phyloP scores from a whole-genome alignment of 2,797 vertebrate species.

The Nannoperca australis region DNA sequence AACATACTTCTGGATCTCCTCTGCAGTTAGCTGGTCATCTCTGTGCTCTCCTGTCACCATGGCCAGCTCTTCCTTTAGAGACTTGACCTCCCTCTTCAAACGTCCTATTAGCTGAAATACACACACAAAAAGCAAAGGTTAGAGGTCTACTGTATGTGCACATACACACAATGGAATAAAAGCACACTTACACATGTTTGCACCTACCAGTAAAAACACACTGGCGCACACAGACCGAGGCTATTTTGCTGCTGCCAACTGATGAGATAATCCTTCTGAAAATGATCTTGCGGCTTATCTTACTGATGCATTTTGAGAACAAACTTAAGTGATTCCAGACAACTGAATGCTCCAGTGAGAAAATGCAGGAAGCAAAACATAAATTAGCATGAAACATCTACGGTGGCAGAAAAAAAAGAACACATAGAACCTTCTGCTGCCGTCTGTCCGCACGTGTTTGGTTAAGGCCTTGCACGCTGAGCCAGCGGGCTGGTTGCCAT shows the following conservation, averaged over 20 bases:
- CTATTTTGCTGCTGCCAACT: conserved; percentile 33
- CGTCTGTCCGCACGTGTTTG: conserved; percentile 57
- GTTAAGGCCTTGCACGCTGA: conserved; percentile 38
- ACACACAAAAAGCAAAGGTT: conserved; percentile 32
- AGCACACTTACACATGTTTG: not conserved
- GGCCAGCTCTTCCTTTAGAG: conserved; percentile 90
- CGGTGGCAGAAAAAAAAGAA: conserved; percentile 33
- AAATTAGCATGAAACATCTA: conserved; percentile 62
- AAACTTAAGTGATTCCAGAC: conserved; percentile 70
- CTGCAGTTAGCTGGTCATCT: conserved; percentile 86
- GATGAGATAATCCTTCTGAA: conserved; percentile 64
- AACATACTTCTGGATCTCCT: conserved; percentile 89
- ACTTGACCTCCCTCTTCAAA: conserved; percentile 90
- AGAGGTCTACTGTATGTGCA: conserved; percentile 1
- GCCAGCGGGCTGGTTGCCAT: conserved; percentile 54
- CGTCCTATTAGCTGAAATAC: conserved; percentile 87
- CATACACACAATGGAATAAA: not conserved
- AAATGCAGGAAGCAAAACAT: conserved; percentile 64
- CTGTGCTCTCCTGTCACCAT: conserved; percentile 89
- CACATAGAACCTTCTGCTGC: conserved; percentile 45
- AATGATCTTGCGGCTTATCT: conserved; percentile 56
- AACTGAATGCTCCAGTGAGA: conserved; percentile 51
- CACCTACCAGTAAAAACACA: not conserved
- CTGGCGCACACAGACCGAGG: conserved; percentile 11
- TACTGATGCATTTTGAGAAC: conserved; percentile 59